phyloP scores from a whole-genome alignment of 1,140 invertebrate genomes.

The Aphis gossypii region DNA sequence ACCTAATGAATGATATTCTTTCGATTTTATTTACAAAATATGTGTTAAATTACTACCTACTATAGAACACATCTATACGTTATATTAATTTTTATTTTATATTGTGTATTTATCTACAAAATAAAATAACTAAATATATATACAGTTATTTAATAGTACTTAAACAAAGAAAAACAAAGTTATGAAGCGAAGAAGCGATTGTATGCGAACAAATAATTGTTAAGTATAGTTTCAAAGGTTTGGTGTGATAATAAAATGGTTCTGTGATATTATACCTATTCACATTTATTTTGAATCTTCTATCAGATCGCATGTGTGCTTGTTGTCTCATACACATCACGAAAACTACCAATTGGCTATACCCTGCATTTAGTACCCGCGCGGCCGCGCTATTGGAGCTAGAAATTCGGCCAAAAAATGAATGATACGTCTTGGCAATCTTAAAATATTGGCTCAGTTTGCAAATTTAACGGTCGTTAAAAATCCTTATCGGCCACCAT shows the following conservation, averaged over 20 bases:
- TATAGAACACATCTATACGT: neutral
- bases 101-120: neutral
- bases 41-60: neutral
- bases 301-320: neutral
- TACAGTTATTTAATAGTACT: neutral
- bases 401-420: constrained; percentile 29
- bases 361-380: too few relatives aligned
- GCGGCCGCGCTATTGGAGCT: neutral
- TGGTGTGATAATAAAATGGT: neutral
- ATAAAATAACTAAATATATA: too few relatives aligned
- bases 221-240: neutral
- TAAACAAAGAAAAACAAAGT: neutral
- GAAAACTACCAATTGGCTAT: neutral
- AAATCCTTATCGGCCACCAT: neutral
- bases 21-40: neutral
- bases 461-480: neutral
- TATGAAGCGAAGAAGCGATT: neutral
- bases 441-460: neutral
- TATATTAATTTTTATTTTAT: neutral
- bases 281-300: neutral
- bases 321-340: neutral
- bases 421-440: neutral
- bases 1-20: neutral
- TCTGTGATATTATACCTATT: neutral
- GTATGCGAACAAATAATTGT: neutral